These are phyloP conservation scores for Prosopocoilus inquinatus DNA, from an alignment of 2,888 invertebrate genomes.

Conservation along the genomic window DNA sequence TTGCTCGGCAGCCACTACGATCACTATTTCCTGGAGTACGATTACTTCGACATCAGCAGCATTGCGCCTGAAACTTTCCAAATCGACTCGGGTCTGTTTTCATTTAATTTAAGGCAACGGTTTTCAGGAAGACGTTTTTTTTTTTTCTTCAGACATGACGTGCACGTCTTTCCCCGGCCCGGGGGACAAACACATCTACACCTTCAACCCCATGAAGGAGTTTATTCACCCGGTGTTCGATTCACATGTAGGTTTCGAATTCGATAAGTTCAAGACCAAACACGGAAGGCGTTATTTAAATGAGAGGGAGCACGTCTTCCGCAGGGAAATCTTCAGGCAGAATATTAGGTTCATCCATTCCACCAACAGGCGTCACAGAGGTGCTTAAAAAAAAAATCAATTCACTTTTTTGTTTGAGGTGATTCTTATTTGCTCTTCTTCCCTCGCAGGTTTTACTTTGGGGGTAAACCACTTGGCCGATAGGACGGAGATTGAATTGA, in stretches of 20 bases:
- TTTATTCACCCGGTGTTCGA: slow-evolving; percentile 72
- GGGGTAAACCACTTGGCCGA: slow-evolving; percentile 88
- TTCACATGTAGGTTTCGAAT: slow-evolving; percentile 71
- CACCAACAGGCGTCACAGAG: slow-evolving; percentile 42
- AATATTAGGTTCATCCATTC: slow-evolving; percentile 67
- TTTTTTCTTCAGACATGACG: slow-evolving; percentile 63
- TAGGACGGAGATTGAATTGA: slow-evolving; percentile 72
- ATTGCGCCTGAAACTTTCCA: slow-evolving; percentile 70
- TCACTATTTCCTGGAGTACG: slow-evolving; percentile 86
- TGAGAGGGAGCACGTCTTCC: slow-evolving; percentile 64
- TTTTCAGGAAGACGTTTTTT: too few species aligned
- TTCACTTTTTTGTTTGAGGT: neutral
- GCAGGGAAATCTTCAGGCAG: slow-evolving; percentile 80
- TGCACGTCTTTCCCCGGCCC: slow-evolving; percentile 87
- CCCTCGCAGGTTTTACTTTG: slow-evolving; percentile 70
- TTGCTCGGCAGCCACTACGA: slow-evolving; percentile 95
- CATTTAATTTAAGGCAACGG: too few species aligned
- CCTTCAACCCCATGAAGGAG: slow-evolving; percentile 93
- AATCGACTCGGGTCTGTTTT: slow-evolving; percentile 57
- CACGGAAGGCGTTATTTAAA: slow-evolving; percentile 69
- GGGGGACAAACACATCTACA: slow-evolving; percentile 69
- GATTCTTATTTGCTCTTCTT: slow-evolving; percentile 7
- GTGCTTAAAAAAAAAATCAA: slow-evolving; percentile 32
- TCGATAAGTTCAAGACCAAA: slow-evolving; percentile 68
- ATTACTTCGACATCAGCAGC: slow-evolving; percentile 62